phyloP scores from a whole-genome alignment of 2,797 vertebrate species.

The Sebastes jordani region DNA sequence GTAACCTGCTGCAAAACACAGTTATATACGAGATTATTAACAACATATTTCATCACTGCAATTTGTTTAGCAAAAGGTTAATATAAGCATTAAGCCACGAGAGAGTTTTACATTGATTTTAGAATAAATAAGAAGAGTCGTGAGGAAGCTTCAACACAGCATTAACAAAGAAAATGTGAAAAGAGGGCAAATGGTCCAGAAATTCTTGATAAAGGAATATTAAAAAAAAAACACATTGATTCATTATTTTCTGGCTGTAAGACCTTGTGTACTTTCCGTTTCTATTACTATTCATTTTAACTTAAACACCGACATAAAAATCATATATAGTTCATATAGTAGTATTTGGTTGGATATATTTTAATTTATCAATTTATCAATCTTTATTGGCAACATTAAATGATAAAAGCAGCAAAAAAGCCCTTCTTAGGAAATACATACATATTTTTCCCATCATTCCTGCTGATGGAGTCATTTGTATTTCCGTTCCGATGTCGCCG shows the following conservation, averaged over 20 bases:
- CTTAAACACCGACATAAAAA: neutral
- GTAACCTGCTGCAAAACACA: constrained; percentile 83
- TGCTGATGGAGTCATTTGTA: neutral
- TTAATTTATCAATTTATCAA: neutral
- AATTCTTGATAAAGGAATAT: neutral
- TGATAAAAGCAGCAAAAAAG: neutral
- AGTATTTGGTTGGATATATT: neutral
- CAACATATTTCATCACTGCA: neutral
- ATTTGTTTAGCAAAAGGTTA: neutral
- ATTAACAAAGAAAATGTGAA: neutral
- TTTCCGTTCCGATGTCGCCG: neutral
- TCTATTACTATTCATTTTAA: neutral
- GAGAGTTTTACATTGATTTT: neutral
- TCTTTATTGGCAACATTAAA: neutral
- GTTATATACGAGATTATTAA: constrained; percentile 3
- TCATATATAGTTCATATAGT: neutral
- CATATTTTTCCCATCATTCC: neutral
- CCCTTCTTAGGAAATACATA: neutral
- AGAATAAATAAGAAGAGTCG: neutral
- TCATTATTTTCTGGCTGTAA: neutral
- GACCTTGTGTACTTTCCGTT: neutral
- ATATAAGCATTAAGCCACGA: neutral
- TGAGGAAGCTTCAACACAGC: neutral
- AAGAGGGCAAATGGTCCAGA: neutral
- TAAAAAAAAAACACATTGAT: neutral